Evolutionary conservation across 2,888 invertebrate genomes (phyloP), one percentile per base, ranked within the genome.

Genomic region (Timema podura): DNA sequence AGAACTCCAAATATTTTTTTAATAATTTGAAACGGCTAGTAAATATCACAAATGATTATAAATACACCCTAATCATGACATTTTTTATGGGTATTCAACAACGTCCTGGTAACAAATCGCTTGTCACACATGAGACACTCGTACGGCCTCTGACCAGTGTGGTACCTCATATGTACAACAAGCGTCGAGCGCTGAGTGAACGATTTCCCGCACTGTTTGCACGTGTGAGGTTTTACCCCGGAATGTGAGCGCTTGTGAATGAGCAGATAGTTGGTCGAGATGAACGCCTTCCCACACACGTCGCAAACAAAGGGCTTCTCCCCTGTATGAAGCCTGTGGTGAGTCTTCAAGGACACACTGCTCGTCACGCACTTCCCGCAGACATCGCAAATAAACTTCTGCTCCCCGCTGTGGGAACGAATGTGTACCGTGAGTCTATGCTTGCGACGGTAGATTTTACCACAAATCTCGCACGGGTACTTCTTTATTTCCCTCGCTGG

Each of bases 351-450:
- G 74, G 87, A 87, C 47, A 86, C 86, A 61, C 85, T 80, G 70
- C 84, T 84, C 54, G 86, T 84, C 7, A 87, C 84, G 74, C 85
- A 82, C 79, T 87, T 87, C 69, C 87, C 86, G 79, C 87, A 87
- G 64, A 87, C 84, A 76, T 84, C 85, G 80, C 87, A 87, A 5
- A 87, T 82, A 79, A 82, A 84, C 79, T 65, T 54, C 16, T 86
- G 84, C 79, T 84, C 68, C 11, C 66, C 68, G 5, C 64, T 57
- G 48, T 69, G 69, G 9, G 65, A 49, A 6, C 61, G 66, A 45
- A 64, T 57, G 61, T 80, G 79, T 7, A 70, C 72, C 11, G 71
- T 73, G 15, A 79, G 68, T 1, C 74, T 71, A 10, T 71, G 68
- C 48, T 76, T 75, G 59, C 75, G 75, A 2, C 72, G 59, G 68